These are phyloP conservation scores for Varanus salvator DNA, from an alignment of 2,113 vertebrate species.

Conservation along the genomic window DNA sequence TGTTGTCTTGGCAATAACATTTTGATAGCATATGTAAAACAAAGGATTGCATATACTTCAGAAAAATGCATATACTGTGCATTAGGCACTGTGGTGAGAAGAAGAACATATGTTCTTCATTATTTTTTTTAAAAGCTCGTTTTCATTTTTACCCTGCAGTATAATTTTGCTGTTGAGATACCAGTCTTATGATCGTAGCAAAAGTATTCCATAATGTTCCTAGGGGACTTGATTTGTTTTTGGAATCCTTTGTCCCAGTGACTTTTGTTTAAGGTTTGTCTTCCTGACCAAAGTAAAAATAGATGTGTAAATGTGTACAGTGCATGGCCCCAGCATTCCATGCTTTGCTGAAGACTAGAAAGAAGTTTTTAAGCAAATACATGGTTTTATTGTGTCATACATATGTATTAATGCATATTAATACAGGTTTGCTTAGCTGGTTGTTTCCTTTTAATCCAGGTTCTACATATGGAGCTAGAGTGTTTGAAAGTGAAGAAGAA, in stretches of 20 bases:
- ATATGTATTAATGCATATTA: conserved; percentile 39
- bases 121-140: conserved; percentile 66
- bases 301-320: conserved; percentile 37
- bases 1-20: conserved; percentile 58
- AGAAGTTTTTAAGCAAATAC: conserved; percentile 29
- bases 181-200: conserved; percentile 63
- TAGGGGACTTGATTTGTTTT: conserved; percentile 65
- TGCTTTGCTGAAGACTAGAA: conserved; percentile 49
- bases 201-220: conserved; percentile 69
- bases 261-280: conserved; percentile 52
- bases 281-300: conserved; percentile 60
- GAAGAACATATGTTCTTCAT: conserved; percentile 77
- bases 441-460: conserved; percentile 1
- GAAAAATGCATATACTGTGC: conserved; percentile 65
- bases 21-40: conserved; percentile 71
- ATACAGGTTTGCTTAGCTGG: conserved; percentile 32
- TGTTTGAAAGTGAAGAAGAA: conserved; percentile 43
- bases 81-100: conserved; percentile 74
- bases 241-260: conserved; percentile 62
- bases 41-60: conserved; percentile 41
- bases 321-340: conserved; percentile 47
- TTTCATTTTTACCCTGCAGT: conserved; percentile 65
- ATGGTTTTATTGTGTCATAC: conserved; percentile 43
- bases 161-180: conserved; percentile 67
- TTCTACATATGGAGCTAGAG: conserved; percentile 38